phyloP scores from a whole-genome alignment of 2,888 invertebrate species.

The Desoria tigrina region DNA sequence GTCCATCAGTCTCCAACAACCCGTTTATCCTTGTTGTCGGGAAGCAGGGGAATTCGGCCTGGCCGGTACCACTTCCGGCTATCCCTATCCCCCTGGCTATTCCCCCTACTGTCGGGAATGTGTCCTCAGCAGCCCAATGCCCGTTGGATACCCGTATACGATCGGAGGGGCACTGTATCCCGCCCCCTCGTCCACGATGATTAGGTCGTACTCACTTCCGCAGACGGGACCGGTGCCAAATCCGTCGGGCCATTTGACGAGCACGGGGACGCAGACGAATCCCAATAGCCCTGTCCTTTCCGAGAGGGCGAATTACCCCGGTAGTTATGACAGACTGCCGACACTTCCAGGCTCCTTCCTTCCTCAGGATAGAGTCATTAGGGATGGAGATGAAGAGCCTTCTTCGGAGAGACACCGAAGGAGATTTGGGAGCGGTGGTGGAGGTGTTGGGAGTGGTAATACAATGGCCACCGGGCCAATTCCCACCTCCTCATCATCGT shows the following conservation, averaged over 20 bases:
- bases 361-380: slow-evolving; percentile 37
- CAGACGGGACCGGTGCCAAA: slow-evolving; percentile 37
- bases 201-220: slow-evolving; percentile 48
- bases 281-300: slow-evolving; percentile 46
- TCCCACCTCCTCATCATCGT: slow-evolving; percentile 4
- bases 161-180: slow-evolving; percentile 12
- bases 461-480: slow-evolving; percentile 14
- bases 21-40: slow-evolving; percentile 44
- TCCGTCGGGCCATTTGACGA: slow-evolving; percentile 20
- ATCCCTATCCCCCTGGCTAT: slow-evolving; percentile 26
- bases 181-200: slow-evolving; percentile 38
- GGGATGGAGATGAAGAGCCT: slow-evolving; percentile 22
- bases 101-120: slow-evolving; percentile 47
- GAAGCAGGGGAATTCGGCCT: slow-evolving; percentile 23
- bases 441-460: neutral
- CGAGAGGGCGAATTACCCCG: slow-evolving; percentile 22
- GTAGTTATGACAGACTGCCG: slow-evolving; percentile 40
- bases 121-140: slow-evolving; percentile 35
- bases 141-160: neutral
- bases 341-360: slow-evolving; percentile 33
- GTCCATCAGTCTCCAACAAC: slow-evolving; percentile 49
- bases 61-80: neutral
- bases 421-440: neutral
- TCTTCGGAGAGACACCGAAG: neutral
- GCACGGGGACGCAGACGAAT: slow-evolving; percentile 50